These are phyloP conservation scores for Hypocryptadius cinnamomeus DNA, from an alignment of 2,113 vertebrate species.

Conservation along the genomic window DNA sequence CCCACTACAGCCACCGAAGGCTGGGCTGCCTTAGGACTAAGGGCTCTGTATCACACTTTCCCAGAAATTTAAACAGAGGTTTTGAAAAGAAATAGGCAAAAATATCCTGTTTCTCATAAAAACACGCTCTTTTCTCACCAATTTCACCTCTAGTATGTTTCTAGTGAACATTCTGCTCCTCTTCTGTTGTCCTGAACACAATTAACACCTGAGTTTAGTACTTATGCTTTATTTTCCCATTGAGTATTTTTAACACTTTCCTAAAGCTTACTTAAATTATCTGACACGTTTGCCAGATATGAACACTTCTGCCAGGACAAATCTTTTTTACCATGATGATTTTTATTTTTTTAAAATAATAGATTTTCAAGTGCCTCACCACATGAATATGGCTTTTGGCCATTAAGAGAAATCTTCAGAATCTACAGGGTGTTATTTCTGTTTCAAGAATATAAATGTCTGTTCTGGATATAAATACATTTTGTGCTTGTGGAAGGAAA, in stretches of 20 bases:
- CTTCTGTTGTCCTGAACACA: background rate
- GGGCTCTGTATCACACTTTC: background rate
- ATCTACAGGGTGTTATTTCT: background rate
- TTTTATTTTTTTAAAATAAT: background rate
- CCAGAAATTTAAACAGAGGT: background rate
- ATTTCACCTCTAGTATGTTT: background rate
- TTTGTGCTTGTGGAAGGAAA: background rate
- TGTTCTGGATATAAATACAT: background rate
- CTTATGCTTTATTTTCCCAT: background rate
- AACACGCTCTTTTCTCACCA: background rate
- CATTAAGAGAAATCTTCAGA: background rate
- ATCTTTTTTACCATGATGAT: background rate
- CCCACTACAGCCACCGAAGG: background rate
- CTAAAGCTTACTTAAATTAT: conserved; percentile 20
- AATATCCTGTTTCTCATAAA: background rate
- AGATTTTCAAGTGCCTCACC: background rate
- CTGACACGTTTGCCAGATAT: background rate
- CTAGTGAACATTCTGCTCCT: background rate
- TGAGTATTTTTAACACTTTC: conserved; percentile 22
- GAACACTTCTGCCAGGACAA: background rate
- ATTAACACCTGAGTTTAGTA: conserved; percentile 22
- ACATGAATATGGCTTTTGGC: background rate
- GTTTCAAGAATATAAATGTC: background rate
- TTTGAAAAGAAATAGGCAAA: background rate
- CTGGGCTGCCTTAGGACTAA: background rate